Percentiles rank a stretch among this genome's conserved stretches.
Evolutionary conservation across 2,113 vertebrate species (phyloP).

Genomic region (Conger conger): DNA sequence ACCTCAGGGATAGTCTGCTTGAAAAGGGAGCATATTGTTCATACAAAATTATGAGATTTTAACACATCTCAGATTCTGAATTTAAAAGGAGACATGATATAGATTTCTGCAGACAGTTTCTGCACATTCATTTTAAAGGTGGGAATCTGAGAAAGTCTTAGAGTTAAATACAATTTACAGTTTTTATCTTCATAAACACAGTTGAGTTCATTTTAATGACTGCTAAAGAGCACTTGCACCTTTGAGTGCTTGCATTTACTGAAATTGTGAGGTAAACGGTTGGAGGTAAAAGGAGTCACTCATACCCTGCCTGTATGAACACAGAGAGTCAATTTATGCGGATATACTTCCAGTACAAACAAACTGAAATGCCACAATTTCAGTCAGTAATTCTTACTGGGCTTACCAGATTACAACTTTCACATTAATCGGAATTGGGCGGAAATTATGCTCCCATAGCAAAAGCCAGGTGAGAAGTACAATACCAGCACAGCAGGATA

Average conservation of each 20-base stretch:
- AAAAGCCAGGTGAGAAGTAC: background rate
- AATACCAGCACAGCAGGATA: conserved; percentile 3
- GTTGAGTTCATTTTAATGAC: too few species aligned
- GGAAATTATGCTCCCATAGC: conserved; percentile 16
- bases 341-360: background rate
- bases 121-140: too few species aligned
- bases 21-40: conserved; percentile 31
- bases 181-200: too few species aligned
- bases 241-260: background rate
- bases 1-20: conserved; percentile 43
- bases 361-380: background rate
- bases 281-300: background rate
- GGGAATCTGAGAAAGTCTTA: too few species aligned
- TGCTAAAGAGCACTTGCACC: too few species aligned
- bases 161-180: too few species aligned
- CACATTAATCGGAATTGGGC: background rate
- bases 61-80: conserved; percentile 18
- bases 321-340: background rate
- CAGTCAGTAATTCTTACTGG: conserved; percentile 11
- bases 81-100: background rate
- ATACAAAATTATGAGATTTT: background rate
- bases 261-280: background rate
- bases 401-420: background rate
- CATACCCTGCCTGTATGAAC: background rate
- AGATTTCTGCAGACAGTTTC: too few species aligned